Evolutionary conservation across 2,113 vertebrate genomes (phyloP).

Genomic region (Mellivora capensis): DNA sequence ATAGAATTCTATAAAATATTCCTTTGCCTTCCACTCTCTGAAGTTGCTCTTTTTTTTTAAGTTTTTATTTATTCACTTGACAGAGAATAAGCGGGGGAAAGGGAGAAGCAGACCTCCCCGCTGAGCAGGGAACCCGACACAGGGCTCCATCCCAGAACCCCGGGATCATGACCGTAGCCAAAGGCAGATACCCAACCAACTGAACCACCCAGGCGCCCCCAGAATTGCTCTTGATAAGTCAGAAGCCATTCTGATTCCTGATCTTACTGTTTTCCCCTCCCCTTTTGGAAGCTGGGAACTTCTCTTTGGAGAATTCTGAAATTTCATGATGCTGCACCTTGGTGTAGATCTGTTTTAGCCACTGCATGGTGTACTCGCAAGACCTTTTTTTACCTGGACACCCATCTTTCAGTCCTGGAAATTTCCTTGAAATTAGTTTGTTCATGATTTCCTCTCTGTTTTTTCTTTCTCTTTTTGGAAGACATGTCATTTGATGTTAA

Average conservation of each 20-base stretch:
- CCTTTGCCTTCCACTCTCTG: neutral
- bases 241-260: conserved; percentile 29
- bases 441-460: neutral
- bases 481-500: neutral
- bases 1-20: neutral
- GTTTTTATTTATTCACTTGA: no score
- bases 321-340: neutral
- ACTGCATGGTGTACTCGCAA: neutral
- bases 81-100: no score
- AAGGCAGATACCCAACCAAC: no score
- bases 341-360: neutral
- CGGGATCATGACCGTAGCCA: no score
- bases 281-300: neutral
- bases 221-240: neutral
- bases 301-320: conserved; percentile 6
- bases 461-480: conserved; percentile 5
- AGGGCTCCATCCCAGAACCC: no score
- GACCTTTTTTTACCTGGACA: neutral
- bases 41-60: neutral
- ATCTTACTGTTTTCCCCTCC: neutral
- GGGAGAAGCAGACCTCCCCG: no score
- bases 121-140: no score
- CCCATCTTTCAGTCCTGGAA: neutral
- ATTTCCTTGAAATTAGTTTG: conserved; percentile 2
- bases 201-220: neutral